Base-by-base conservation (phyloP, 2,113 vertebrate genomes). In the Menidia beryllina region DNA sequence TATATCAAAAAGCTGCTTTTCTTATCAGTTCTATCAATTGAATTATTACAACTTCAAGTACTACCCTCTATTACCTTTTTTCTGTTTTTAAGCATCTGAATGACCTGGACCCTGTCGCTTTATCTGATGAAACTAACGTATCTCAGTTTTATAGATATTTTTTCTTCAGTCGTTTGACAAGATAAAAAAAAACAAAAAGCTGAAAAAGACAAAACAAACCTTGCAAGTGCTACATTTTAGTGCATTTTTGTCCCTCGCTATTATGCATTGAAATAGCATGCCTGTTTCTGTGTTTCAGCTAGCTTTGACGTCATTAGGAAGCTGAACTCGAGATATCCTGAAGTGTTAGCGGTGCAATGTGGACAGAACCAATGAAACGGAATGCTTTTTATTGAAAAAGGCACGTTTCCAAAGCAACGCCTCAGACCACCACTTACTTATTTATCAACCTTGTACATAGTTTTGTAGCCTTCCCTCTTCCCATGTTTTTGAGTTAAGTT, bases 1-100 rank as follows among this genome's bases (percentile, higher is more conserved):
- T 96, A 95, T 96, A 95, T 95, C 93, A 94, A 96, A 94, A 96
- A 95, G 96, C 97, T 96, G 96, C 96, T 98, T 97, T 94, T 92
- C 89, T 88, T 95, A 89, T 92, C 78, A 88, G 89, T 92, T 94
- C 88, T 91, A 89, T 92, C 82, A 63, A 90, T 92, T 89, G 74
- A 91, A 89, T 89, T 90, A 92, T 91, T 88, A 89, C 85, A 83
- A 84, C 86, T 89, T 88, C 82, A 86, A 45, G 74, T 90, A 85
- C 81, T 86, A 86, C 89, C 88, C 84, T 90, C 81, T 86, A 80
- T 84, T 77, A 80, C 65, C 77, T 75, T 78, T 74, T 83, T 72
- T 80, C 57, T 50, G 64, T 85, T 88, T 86, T 75, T 72, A 79
- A 77, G 77, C 67, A 83, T 91, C 86, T 81, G 82, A 92, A 88